Conservation (phyloP, 37 sponge, comb jelly and placozoan species). For the Lycopodina hypogea region DNA sequence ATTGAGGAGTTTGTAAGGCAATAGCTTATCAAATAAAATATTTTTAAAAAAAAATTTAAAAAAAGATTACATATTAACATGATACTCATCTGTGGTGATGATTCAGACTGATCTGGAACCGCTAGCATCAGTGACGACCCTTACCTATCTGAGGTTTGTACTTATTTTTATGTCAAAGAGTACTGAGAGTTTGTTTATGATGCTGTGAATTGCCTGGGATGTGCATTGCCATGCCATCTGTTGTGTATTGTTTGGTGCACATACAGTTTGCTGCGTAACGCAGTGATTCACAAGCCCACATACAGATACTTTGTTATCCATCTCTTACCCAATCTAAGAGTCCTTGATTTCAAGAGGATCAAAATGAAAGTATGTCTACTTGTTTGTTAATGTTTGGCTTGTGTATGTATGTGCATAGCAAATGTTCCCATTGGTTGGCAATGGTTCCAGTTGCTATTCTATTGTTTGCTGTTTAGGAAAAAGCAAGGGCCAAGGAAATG, state of each 20-base stretch:
- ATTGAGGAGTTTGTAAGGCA: constrained; percentile 78
- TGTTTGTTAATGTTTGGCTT: neutral
- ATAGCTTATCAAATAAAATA: neutral
- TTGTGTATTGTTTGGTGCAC: too few relatives aligned
- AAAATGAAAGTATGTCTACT: constrained; percentile 62
- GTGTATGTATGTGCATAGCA: too few relatives aligned
- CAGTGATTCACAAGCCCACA: constrained; percentile 77
- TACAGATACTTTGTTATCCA: constrained; percentile 86
- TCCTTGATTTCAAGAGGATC: constrained; percentile 88
- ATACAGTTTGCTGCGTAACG: constrained; percentile 81
- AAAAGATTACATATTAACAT: too few relatives aligned
- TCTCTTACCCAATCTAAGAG: constrained; percentile 75
- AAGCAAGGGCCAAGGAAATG: constrained; percentile 63
- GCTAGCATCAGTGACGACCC: constrained; percentile 49
- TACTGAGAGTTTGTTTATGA: too few relatives aligned
- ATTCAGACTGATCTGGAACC: constrained; percentile 73
- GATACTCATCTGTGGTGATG: too few relatives aligned
- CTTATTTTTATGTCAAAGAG: neutral
- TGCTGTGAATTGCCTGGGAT: constrained; percentile 20
- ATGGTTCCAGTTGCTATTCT: neutral
- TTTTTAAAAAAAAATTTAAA: too few relatives aligned
- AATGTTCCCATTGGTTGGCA: too few relatives aligned
- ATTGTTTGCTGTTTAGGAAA: constrained; percentile 43
- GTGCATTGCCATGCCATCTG: neutral
- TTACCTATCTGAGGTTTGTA: constrained; percentile 60